Percentiles rank a stretch among this genome's conserved stretches.
These are phyloP conservation scores for Zaprionus bogoriensis DNA, from an alignment of 2,888 invertebrate genomes.

Conservation along the genomic window DNA sequence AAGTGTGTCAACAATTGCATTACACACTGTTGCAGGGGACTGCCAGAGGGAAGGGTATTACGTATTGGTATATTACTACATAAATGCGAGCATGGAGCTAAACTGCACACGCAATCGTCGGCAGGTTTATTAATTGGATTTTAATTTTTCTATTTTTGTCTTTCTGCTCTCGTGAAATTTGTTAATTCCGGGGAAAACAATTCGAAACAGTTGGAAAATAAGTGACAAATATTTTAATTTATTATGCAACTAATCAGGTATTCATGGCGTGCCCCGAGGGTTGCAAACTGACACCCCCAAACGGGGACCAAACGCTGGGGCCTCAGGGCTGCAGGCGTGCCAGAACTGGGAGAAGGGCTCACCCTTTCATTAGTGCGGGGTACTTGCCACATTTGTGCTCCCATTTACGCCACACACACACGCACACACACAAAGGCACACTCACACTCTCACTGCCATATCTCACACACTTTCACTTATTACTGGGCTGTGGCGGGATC, in stretches of 20 bases:
- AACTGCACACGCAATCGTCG: neutral
- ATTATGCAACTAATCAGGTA: slow-evolving; percentile 66
- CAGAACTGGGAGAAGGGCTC: slow-evolving; percentile 12
- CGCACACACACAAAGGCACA: slow-evolving; percentile 4
- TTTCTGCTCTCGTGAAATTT: slow-evolving; percentile 20
- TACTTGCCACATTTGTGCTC: slow-evolving; percentile 47
- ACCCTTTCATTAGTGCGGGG: slow-evolving; percentile 33
- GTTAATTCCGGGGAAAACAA: slow-evolving; percentile 31
- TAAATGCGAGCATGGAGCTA: neutral
- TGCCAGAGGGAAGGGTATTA: slow-evolving; percentile 1
- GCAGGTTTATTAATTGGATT: slow-evolving; percentile 16
- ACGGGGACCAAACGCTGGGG: too few relatives aligned
- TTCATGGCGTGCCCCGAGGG: slow-evolving; percentile 59
- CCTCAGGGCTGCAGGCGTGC: slow-evolving; percentile 23
- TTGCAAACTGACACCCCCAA: slow-evolving; percentile 45
- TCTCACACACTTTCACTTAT: slow-evolving; percentile 64
- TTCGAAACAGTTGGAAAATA: slow-evolving; percentile 35
- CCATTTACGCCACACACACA: slow-evolving; percentile 29
- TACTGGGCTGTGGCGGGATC: slow-evolving; percentile 29
- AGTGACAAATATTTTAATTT: slow-evolving; percentile 68
- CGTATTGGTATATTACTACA: too few relatives aligned
- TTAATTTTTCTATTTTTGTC: slow-evolving; percentile 3
- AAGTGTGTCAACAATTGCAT: slow-evolving; percentile 25
- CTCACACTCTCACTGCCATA: neutral
- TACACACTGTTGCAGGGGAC: slow-evolving; percentile 3